A percentile compares a stretch with the other conserved stretches of the same genome.
These are phyloP conservation scores for Nycticorax nycticorax DNA, from an alignment of 2,113 vertebrate genomes.

Conservation along the genomic window DNA sequence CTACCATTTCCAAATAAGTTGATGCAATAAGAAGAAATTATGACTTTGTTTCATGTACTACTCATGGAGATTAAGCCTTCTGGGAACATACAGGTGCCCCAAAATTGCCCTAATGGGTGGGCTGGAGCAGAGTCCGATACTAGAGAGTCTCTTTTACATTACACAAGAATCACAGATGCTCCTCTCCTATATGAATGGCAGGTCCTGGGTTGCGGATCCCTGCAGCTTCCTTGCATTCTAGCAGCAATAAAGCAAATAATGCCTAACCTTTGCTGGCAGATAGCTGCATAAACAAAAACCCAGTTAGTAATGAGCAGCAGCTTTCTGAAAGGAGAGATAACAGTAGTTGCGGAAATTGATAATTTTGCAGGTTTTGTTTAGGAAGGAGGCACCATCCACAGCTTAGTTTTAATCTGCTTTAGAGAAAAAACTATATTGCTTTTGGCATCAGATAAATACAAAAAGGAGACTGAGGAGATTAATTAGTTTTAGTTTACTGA, in stretches of 20 bases:
- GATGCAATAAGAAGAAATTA: background rate
- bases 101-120: background rate
- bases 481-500: constrained; percentile 70
- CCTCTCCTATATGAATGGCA: background rate
- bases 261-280: background rate
- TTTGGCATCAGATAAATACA: constrained; percentile 65
- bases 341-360: constrained; percentile 42
- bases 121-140: background rate
- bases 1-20: background rate
- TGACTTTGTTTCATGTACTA: background rate
- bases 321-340: constrained; percentile 39
- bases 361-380: constrained; percentile 61
- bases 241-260: background rate
- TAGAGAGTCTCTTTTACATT: background rate
- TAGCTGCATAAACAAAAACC: constrained; percentile 8
- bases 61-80: background rate
- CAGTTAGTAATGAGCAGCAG: background rate
- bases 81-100: background rate
- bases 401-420: constrained; percentile 56
- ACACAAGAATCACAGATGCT: background rate
- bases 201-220: background rate
- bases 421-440: constrained; percentile 41
- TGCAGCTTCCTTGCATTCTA: background rate
- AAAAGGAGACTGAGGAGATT: constrained; percentile 53
- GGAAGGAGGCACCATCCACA: constrained; percentile 22